Evolutionary conservation across 2,113 vertebrate species (phyloP), one percentile per base, ranked within the genome.

Genomic region (Trochalopteron elliotii): DNA sequence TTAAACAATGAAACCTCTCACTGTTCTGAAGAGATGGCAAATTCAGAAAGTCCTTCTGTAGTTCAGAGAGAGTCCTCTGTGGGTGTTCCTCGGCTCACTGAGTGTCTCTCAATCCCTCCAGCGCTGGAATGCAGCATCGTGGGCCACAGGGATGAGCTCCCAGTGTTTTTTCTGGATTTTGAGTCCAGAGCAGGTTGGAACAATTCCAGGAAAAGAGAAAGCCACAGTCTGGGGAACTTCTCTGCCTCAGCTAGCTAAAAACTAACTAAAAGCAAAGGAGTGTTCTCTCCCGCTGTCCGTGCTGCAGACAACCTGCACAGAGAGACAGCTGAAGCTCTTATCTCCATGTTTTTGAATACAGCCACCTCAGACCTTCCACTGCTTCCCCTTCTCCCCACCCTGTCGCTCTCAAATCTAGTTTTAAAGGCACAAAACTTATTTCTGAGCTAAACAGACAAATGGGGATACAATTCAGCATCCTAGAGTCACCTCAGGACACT

Each of bases 71-170:
- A 27, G 30, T 25, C 12, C 14, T 63, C 23, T 64, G 30, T 52
- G 37, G 30, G 3, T 64, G 60, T 30, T 53, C 21, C 39, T 65
- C 1, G 2, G 49, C 25, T 79, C 49, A 14, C 37, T 53, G 59
- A 14, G 47, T 16, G 18, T 53, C 18, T 21, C 17, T 63, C 47
- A 64, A 31, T 35, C 49, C 20, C 39, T 44, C 31, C 7, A 4
- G 28, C 1, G 3, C 30, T 12, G 10, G 10, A 40, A n/a, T 50
- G 56, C 56, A 6, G 2, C 2, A 1, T 40, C 16, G 11, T 35
- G 64, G 63, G 50, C 37, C 37, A 42, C 11, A 55, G 28, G 6
- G 11, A 14, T n/a, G 45, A 77, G 13, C 30, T 50, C 30, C 30
- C 1, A 0, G 2, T 50, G 47, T 13, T 33, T 77, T 47, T 39